phyloP scores from a whole-genome alignment of 2,113 vertebrate genomes.

The Vireo altiloquus region DNA sequence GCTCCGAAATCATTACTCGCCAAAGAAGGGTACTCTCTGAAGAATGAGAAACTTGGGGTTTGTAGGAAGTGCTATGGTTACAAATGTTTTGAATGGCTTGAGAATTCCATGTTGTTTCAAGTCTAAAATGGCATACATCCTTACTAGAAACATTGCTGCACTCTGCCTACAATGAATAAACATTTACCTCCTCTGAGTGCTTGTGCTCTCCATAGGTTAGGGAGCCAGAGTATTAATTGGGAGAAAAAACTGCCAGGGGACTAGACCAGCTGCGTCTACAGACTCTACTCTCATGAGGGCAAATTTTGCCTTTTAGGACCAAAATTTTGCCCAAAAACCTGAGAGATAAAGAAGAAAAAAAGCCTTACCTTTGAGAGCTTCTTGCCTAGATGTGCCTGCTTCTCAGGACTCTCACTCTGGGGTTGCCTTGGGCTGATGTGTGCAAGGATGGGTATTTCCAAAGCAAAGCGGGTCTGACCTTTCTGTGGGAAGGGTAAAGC shows the following conservation, averaged over 20 bases:
- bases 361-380: not conserved
- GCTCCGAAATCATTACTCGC: constrained; percentile 47
- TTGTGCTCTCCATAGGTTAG: not conserved
- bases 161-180: not conserved
- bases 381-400: not conserved
- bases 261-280: not conserved
- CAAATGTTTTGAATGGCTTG: constrained; percentile 1
- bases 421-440: not conserved
- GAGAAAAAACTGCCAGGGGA: not conserved
- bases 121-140: not conserved
- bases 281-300: not conserved
- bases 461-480: not conserved
- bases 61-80: not conserved
- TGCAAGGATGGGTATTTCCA: not conserved
- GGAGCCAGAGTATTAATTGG: not conserved
- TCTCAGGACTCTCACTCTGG: not conserved
- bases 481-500: not conserved
- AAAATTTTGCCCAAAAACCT: not conserved
- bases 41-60: not conserved
- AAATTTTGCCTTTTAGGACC: not conserved
- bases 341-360: not conserved
- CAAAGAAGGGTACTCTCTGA: constrained; percentile 36
- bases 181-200: not conserved
- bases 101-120: constrained; percentile 40
- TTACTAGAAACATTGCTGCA: not conserved